phyloP scores from a whole-genome alignment of 2,888 invertebrate species.

The Drosophila limbata region DNA sequence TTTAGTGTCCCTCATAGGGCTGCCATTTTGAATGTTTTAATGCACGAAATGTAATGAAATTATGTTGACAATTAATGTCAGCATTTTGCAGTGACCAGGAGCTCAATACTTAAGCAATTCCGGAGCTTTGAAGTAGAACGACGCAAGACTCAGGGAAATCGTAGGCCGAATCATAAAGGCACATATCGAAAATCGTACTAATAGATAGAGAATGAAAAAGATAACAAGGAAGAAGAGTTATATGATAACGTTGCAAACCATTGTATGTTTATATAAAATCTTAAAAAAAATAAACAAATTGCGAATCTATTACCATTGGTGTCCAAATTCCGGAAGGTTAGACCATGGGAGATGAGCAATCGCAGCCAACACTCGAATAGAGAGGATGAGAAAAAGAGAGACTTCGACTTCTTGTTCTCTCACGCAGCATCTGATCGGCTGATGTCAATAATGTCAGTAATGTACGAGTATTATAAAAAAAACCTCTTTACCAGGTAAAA shows the following conservation, averaged over 20 bases:
- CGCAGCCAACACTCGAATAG: no score
- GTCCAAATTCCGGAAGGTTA: no score
- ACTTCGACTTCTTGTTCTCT: no score
- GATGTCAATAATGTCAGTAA: no score
- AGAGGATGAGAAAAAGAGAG: no score
- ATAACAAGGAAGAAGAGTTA: not conserved
- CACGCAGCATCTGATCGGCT: no score
- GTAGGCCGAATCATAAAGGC: not conserved
- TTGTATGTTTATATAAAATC: not conserved
- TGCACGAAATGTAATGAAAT: slow-evolving; percentile 72
- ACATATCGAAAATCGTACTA: no score
- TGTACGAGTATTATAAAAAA: no score
- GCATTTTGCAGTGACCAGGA: slow-evolving; percentile 32
- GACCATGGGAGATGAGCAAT: no score
- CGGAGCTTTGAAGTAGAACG: slow-evolving; percentile 11
- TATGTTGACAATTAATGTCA: slow-evolving; percentile 70
- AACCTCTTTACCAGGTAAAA: no score
- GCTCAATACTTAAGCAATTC: slow-evolving; percentile 28
- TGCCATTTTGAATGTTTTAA: slow-evolving; percentile 71
- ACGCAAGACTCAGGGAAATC: not conserved
- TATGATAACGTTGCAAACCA: not conserved
- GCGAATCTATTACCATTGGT: no score
- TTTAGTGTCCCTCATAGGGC: slow-evolving; percentile 17
- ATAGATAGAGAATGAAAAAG: no score
- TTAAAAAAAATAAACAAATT: not conserved